Conservation (phyloP, 1,140 invertebrate genomes). For the Lucilia cuprina region DNA sequence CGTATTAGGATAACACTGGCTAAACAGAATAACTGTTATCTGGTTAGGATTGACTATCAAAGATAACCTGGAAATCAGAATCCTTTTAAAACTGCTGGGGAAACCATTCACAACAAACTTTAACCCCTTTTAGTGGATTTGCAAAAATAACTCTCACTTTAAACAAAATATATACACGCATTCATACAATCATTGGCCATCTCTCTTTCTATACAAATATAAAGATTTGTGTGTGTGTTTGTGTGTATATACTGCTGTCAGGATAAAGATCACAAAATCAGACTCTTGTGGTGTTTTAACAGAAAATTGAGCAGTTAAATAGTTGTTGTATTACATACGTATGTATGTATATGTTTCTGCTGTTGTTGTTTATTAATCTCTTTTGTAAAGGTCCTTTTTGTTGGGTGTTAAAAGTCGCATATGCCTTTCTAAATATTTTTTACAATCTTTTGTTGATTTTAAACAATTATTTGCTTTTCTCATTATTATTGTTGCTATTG, state of each 20-base stretch:
- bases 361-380: neutral
- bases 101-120: neutral
- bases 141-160: neutral
- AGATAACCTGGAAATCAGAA: too few relatives aligned
- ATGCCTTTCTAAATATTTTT: conserved; percentile 23
- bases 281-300: conserved; percentile 13
- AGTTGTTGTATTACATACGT: neutral
- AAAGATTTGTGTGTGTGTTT: too few relatives aligned
- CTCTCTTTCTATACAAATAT: neutral
- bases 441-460: neutral
- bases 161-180: neutral
- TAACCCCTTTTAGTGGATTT: conserved; percentile 5
- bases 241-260: too few relatives aligned
- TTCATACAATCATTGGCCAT: neutral
- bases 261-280: neutral
- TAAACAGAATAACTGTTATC: too few relatives aligned
- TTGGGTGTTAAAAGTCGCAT: conserved; percentile 59
- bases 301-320: conserved; percentile 58
- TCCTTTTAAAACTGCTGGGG: too few relatives aligned
- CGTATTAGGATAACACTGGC: too few relatives aligned
- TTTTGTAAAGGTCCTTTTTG: neutral
- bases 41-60: too few relatives aligned
- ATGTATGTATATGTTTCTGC: too few relatives aligned
- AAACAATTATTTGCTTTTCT: conserved; percentile 1
- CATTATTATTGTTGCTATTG: neutral